Conservation (phyloP, 2,797 vertebrate genomes). For the Acestrorhynchus altus region DNA sequence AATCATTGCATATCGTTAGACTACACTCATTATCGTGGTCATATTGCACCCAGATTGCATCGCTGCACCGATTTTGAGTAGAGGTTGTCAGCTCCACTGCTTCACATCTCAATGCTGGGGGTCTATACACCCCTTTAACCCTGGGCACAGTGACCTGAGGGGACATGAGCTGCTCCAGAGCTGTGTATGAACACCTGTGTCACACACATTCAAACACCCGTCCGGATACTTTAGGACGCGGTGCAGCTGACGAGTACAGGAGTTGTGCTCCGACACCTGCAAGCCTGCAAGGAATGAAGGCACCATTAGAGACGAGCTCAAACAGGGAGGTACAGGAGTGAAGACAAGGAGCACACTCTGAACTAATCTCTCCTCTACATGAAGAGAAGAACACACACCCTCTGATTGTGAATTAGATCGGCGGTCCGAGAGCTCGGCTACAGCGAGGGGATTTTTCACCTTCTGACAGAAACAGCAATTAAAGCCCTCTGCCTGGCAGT, state of each 20-base stretch:
- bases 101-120: too few species aligned
- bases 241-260: too few species aligned
- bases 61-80: too few species aligned
- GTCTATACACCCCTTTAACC: too few species aligned
- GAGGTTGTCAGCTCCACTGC: too few species aligned
- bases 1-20: neutral
- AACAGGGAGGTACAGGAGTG: neutral
- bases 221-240: too few species aligned
- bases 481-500: conserved; percentile 40
- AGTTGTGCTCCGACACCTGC: too few species aligned
- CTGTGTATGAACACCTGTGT: too few species aligned
- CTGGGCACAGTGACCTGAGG: too few species aligned
- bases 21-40: neutral
- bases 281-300: neutral
- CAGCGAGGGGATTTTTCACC: conserved; percentile 51
- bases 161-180: too few species aligned
- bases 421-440: conserved; percentile 21
- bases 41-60: neutral
- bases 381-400: conserved; percentile 8
- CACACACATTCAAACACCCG: too few species aligned
- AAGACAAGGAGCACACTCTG: neutral
- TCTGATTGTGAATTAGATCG: conserved; percentile 43
- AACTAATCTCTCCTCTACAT: conserved; percentile 13
- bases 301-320: neutral
- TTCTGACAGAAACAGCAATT: conserved; percentile 53